Conservation (phyloP, 2,113 vertebrate genomes). For the Lophochroa leadbeateri region DNA sequence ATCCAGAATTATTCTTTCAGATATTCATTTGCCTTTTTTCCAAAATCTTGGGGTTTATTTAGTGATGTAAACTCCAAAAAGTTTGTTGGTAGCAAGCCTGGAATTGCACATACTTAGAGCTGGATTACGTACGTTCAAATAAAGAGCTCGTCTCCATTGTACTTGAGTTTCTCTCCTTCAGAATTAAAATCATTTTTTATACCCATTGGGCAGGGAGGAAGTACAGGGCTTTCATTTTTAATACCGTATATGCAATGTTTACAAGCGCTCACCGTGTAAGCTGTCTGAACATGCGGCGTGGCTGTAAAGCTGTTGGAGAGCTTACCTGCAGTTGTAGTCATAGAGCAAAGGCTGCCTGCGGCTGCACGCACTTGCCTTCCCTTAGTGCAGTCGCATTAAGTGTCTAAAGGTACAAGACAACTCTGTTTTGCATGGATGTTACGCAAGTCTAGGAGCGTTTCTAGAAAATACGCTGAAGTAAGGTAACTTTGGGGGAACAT, state of each 20-base stretch:
- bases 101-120: background rate
- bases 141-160: background rate
- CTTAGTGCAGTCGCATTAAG: accelerated
- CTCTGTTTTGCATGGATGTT: background rate
- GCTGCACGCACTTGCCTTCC: background rate
- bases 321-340: background rate
- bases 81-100: background rate
- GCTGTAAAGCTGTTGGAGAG: background rate
- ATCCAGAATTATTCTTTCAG: background rate
- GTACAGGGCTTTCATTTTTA: background rate
- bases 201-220: background rate
- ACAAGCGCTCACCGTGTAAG: accelerated
- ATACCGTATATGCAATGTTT: accelerated
- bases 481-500: background rate
- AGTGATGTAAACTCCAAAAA: background rate
- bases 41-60: background rate
- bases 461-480: background rate
- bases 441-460: background rate
- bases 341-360: background rate
- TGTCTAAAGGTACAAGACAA: background rate
- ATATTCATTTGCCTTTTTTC: background rate
- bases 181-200: background rate
- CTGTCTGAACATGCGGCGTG: accelerated
- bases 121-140: background rate
- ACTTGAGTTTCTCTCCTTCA: background rate